Evolutionary conservation across 1,140 invertebrate genomes (phyloP).

Genomic region (Scaptomyza pallida): DNA sequence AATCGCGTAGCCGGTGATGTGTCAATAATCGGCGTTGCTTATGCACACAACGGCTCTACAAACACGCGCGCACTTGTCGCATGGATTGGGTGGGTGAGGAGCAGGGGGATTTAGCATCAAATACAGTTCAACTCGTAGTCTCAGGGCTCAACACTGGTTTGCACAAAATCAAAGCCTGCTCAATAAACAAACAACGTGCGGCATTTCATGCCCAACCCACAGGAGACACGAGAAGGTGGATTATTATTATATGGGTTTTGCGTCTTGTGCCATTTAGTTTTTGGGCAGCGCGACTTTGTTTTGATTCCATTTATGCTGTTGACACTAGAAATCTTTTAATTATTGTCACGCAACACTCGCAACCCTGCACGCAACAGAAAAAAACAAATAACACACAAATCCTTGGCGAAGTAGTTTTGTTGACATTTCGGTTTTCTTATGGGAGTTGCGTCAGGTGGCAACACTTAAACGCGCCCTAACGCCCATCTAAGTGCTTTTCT

Average conservation of each 20-base stretch:
- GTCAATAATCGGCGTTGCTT: slow-evolving; percentile 77
- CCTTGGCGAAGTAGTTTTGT: slow-evolving; percentile 2
- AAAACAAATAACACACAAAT: slow-evolving; percentile 20
- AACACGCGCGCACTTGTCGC: slow-evolving; percentile 73
- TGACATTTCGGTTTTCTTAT: slow-evolving; percentile 54
- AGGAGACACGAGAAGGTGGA: not conserved
- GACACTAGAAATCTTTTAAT: slow-evolving; percentile 80
- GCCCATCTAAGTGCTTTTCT: slow-evolving; percentile 25
- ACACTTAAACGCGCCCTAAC: slow-evolving; percentile 26
- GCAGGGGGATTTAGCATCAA: slow-evolving; percentile 12
- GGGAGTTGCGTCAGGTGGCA: slow-evolving; percentile 66
- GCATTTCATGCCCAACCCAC: slow-evolving; percentile 57
- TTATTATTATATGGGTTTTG: slow-evolving; percentile 27
- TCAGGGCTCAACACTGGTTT: slow-evolving; percentile 38
- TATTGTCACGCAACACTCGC: slow-evolving; percentile 64
- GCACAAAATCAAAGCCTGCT: slow-evolving; percentile 74
- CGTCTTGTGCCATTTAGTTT: slow-evolving; percentile 67
- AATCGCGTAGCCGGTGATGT: slow-evolving; percentile 56
- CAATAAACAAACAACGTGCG: slow-evolving; percentile 74
- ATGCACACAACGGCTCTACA: slow-evolving; percentile 76
- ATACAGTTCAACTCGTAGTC: slow-evolving; percentile 19
- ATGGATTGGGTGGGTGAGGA: not conserved
- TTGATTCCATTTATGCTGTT: slow-evolving; percentile 82
- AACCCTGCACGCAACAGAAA: slow-evolving; percentile 9
- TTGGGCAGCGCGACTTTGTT: slow-evolving; percentile 68